Base-by-base conservation (phyloP, 1,140 invertebrate species). In the Eulimnadia texana region DNA sequence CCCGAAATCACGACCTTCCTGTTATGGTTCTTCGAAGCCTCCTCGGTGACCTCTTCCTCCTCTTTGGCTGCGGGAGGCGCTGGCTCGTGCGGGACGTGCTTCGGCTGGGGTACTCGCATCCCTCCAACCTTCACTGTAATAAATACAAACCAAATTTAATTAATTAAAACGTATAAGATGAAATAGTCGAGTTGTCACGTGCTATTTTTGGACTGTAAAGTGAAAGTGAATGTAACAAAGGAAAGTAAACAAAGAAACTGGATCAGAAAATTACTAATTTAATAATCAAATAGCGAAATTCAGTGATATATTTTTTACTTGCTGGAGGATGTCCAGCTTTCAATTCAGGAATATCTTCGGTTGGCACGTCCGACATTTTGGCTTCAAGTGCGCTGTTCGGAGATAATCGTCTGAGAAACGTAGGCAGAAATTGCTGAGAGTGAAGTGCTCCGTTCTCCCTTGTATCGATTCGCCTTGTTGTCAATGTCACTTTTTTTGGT, bases 1-100 rank as follows among this genome's bases (percentile, higher is more conserved):
- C 60, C 60, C 19, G 60, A 61, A 22, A 61, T 61, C 2, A 61
- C 60, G 10, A 61, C 60, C 60, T 54, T 61, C 53, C 16, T 52
- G 20, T 61, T 55, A 20, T 24, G 47, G 16, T 50, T 55, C 60
- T 29, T 61, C 22, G 16, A 23, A 2, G 19, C 1, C 9, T 57
- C 33, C 29, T 1, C 27, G 55, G 2, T 20, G 27, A 10, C 29
- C 53, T 3, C 49, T 27, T 54, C 28, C 19, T 55, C 53, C n/a
- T 33, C 50, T 27, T n/a, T 61, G 23, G 55, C 24, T 10, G 28
- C 27, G 9, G 55, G 23, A 3, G 55, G 23, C 42, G 28, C 55
- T 16, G 28, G n/a, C 42, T 58, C 55, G 42, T 13, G 16, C 28
- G 55, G 55, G 19, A 42, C 27, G 2, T 52, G 60, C n/a, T 61